Evolutionary conservation across 2,888 invertebrate species (phyloP).

Genomic region (Oligia strigilis): DNA sequence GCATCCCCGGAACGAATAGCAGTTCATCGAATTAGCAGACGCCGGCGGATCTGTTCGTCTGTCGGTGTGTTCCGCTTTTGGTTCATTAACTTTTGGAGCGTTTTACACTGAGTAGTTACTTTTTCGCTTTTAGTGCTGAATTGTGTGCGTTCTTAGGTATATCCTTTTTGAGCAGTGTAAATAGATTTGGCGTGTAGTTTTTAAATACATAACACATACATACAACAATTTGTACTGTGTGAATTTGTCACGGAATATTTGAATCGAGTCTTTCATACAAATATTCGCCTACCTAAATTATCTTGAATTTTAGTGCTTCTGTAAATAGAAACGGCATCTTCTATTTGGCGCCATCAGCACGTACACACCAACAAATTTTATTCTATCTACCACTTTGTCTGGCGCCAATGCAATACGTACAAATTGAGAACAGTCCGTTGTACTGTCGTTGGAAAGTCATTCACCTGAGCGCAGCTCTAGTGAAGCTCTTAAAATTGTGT

Average conservation of each 20-base stretch:
- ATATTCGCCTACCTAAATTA: neutral
- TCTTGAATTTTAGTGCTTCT: neutral
- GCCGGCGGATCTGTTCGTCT: conserved; percentile 52
- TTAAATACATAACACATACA: neutral
- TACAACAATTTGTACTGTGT: neutral
- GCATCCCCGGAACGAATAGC: conserved; percentile 62
- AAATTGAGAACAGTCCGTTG: conserved; percentile 38
- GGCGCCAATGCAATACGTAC: conserved; percentile 42
- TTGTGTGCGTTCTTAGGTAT: conserved; percentile 11
- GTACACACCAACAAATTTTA: conserved; percentile 19
- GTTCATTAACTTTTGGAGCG: conserved; percentile 41
- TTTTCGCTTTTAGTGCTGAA: conserved; percentile 18
- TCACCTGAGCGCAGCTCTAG: conserved; percentile 54
- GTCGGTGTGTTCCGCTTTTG: conserved; percentile 30
- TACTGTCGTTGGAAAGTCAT: conserved; percentile 51
- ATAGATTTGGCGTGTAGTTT: neutral
- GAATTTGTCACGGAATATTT: no score
- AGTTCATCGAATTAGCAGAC: conserved; percentile 72
- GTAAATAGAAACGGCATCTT: neutral
- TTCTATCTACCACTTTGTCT: conserved; percentile 26
- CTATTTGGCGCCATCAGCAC: conserved; percentile 4
- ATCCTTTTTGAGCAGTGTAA: neutral
- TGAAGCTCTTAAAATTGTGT: conserved; percentile 46
- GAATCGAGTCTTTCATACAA: neutral
- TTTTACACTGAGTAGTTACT: conserved; percentile 11